Evolutionary conservation across 2,888 invertebrate genomes (phyloP).

Genomic region (Sphaerophoria taeniata): DNA sequence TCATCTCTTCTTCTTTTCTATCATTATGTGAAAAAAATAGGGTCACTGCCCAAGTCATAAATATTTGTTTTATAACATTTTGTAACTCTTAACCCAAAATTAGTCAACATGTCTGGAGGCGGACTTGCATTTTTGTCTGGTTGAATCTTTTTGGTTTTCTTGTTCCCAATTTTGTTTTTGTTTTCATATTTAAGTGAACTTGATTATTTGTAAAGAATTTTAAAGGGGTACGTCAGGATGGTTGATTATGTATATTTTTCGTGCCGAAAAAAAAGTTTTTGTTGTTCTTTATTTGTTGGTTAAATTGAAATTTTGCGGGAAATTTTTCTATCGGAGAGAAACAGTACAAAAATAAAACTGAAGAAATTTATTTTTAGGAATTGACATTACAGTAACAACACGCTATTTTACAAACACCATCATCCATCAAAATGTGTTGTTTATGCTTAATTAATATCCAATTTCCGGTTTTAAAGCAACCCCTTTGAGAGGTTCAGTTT

Average conservation of each 20-base stretch:
- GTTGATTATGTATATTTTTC: slow-evolving; percentile 28
- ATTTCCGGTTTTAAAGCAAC: slow-evolving; percentile 36
- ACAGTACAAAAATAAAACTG: background rate
- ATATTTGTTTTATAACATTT: slow-evolving; percentile 25
- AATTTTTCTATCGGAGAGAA: background rate
- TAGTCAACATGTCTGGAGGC: slow-evolving; percentile 43
- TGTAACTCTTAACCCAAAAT: slow-evolving; percentile 46
- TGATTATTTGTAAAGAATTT: slow-evolving; percentile 26
- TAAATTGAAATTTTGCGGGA: slow-evolving; percentile 1
- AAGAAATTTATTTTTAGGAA: background rate
- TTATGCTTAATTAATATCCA: slow-evolving; percentile 41
- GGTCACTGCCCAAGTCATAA: slow-evolving; percentile 35
- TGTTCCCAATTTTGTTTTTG: background rate
- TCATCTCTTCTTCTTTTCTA: background rate
- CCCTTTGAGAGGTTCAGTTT: slow-evolving; percentile 22
- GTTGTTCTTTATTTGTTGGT: background rate
- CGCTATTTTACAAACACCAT: slow-evolving; percentile 24
- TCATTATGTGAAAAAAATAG: slow-evolving; percentile 2
- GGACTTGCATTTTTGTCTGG: slow-evolving; percentile 37
- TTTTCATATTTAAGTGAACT: background rate
- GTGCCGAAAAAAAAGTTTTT: background rate
- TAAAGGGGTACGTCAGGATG: slow-evolving; percentile 19
- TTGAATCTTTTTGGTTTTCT: slow-evolving; percentile 3
- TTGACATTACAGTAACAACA: slow-evolving; percentile 20
- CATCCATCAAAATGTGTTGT: slow-evolving; percentile 33